phyloP scores from a whole-genome alignment of 2,113 vertebrate species.

The Dermatemys mawii region DNA sequence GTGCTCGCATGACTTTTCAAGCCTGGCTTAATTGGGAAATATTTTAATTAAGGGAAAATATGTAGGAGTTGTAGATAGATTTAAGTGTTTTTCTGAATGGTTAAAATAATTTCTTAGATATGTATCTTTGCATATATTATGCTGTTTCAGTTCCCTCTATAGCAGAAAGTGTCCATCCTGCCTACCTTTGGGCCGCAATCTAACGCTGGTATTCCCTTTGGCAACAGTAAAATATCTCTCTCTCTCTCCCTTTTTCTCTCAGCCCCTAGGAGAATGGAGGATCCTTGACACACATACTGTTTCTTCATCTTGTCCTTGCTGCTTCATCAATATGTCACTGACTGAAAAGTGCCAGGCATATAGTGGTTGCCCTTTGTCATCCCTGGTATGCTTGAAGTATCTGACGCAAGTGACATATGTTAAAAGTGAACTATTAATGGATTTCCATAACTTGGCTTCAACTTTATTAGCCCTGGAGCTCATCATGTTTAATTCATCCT shows the following conservation, averaged over 20 bases:
- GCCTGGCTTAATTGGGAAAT: not conserved
- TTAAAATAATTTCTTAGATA: not conserved
- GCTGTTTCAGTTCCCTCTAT: not conserved
- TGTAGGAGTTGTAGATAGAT: rapidly evolving
- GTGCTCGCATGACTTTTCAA: not conserved
- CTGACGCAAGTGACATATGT: slow-evolving; percentile 76
- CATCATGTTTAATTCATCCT: slow-evolving; percentile 73
- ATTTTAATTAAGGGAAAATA: not conserved
- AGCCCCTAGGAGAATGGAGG: slow-evolving; percentile 66
- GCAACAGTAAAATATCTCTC: slow-evolving; percentile 56
- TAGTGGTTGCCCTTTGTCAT: slow-evolving; percentile 71
- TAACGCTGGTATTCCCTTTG: slow-evolving; percentile 60
- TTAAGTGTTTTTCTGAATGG: not conserved
- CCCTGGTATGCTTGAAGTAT: slow-evolving; percentile 73
- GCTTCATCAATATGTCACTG: slow-evolving; percentile 70
- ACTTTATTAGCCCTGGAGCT: slow-evolving; percentile 67
- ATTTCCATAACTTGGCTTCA: slow-evolving; percentile 71
- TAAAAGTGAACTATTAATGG: slow-evolving; percentile 69
- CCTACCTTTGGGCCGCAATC: slow-evolving; percentile 8
- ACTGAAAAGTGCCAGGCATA: slow-evolving; percentile 70
- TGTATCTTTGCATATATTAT: not conserved
- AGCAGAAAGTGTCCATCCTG: not conserved
- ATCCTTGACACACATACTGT: slow-evolving; percentile 73
- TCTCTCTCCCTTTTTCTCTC: too few relatives aligned
- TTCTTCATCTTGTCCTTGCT: slow-evolving; percentile 73